Percentiles rank a stretch among this genome's conserved stretches.
These are phyloP conservation scores for Upupa epops DNA, from an alignment of 2,113 vertebrate genomes.

Conservation along the genomic window DNA sequence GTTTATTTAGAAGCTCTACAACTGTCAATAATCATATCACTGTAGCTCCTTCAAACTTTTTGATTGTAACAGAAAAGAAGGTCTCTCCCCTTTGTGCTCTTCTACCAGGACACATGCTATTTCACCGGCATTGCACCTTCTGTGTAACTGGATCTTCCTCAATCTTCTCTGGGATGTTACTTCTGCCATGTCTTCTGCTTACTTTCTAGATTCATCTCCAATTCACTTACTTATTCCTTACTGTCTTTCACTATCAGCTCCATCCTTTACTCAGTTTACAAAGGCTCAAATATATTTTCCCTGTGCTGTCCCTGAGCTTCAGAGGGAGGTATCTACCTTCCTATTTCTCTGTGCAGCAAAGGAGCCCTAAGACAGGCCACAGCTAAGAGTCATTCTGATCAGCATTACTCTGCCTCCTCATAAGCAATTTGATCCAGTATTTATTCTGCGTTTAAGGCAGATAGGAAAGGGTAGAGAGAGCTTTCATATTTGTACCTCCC, in stretches of 20 bases:
- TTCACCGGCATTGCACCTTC: accelerated
- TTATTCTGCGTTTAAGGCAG: background rate
- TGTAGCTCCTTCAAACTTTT: background rate
- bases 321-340: background rate
- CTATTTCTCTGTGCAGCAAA: background rate
- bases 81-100: background rate
- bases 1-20: background rate
- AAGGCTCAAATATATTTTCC: background rate
- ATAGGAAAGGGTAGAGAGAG: background rate
- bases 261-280: background rate
- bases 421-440: background rate
- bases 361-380: background rate
- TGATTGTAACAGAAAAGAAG: background rate
- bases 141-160: accelerated
- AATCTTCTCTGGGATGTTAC: background rate
- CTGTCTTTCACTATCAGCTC: background rate
- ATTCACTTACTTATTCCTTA: background rate
- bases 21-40: background rate
- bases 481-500: background rate
- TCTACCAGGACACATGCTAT: background rate
- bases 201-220: background rate
- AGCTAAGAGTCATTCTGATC: background rate
- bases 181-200: background rate
- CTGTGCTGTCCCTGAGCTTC: background rate
- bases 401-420: background rate